phyloP scores from a whole-genome alignment of 2,113 vertebrate genomes.

The Pimephales promelas region DNA sequence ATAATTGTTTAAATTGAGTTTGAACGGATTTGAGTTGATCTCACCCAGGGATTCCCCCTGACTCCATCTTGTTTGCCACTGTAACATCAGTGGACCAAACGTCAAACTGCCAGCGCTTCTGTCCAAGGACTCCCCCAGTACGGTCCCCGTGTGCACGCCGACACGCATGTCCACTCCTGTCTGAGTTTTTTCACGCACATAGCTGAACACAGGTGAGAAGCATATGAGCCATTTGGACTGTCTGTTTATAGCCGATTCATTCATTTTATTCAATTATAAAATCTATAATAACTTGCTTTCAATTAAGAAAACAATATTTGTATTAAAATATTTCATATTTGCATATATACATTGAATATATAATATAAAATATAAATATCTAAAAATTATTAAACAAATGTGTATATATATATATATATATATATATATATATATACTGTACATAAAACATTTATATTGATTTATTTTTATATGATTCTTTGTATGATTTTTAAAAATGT shows the following conservation, averaged over 20 bases:
- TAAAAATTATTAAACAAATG: too few species aligned
- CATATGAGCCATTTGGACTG: background rate
- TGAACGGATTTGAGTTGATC: background rate
- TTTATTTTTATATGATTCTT: too few species aligned
- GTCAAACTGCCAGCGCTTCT: conserved; percentile 97
- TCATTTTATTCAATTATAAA: background rate
- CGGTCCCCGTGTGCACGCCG: conserved; percentile 90
- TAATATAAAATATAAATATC: too few species aligned
- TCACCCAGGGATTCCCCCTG: conserved; percentile 90
- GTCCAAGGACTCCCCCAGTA: conserved; percentile 94
- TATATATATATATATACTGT: too few species aligned
- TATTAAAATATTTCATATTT: too few species aligned
- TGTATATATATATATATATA: too few species aligned
- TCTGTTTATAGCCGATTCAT: background rate
- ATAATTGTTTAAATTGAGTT: background rate
- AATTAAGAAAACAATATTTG: background rate
- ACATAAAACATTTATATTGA: too few species aligned
- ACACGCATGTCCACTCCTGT: conserved; percentile 96
- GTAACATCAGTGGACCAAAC: conserved; percentile 98
- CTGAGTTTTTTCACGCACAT: conserved; percentile 90
- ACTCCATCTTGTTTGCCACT: conserved; percentile 97
- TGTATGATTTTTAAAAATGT: too few species aligned
- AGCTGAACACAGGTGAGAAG: conserved; percentile 69
- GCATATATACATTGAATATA: too few species aligned
- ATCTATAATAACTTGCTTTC: background rate